Evolutionary conservation across 1,140 invertebrate genomes (phyloP), one percentile per base, ranked within the genome.

Genomic region (Drepana arcuata): DNA sequence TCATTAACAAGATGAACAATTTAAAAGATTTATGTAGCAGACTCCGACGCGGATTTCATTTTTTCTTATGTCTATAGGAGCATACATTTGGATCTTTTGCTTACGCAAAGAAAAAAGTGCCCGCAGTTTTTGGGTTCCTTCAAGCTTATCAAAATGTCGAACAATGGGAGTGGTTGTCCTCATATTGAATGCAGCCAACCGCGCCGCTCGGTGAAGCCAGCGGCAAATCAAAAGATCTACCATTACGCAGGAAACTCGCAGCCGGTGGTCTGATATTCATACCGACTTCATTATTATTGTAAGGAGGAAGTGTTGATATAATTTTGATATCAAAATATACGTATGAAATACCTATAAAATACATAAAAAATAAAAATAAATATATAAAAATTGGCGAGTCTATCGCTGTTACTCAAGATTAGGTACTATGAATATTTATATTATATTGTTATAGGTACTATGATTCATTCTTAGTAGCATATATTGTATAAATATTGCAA

Each of bases 101-200:
- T 26, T 6, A 26, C 6, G 6, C 24, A 26, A n/a, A 10, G 24
- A 26, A 10, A n/a, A 26, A 26, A 26, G 24, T 5, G 4, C 4
- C 18, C 4, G 9, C 18, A 5, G 18, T 4, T 21, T 26, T 34
- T 13, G 27, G 32, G 36, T 28, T 16, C 30, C 30, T 51, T 43
- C 12, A 36, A 38, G 40, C 40, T 54, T 54, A 59, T 51, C 47
- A 46, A 27, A 49, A 42, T 41, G 33, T 41, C n/a, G 10, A 48
- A 51, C 55, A 59, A 59, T 48, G 41, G 44, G 10, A 27, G 16
- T 28, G 37, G 44, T 56, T 55, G 48, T 55, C 41, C 36, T 32
- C 54, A 65, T 68, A 72, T 59, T 57, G 59, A 70, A 72, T 72
- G 68, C 71, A 66, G 47, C 45, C 33, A 40, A 46, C 52, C 52